These are phyloP conservation scores for Ditylenchus dipsaci DNA, from an alignment of 1,140 invertebrate species.

Conservation along the genomic window DNA sequence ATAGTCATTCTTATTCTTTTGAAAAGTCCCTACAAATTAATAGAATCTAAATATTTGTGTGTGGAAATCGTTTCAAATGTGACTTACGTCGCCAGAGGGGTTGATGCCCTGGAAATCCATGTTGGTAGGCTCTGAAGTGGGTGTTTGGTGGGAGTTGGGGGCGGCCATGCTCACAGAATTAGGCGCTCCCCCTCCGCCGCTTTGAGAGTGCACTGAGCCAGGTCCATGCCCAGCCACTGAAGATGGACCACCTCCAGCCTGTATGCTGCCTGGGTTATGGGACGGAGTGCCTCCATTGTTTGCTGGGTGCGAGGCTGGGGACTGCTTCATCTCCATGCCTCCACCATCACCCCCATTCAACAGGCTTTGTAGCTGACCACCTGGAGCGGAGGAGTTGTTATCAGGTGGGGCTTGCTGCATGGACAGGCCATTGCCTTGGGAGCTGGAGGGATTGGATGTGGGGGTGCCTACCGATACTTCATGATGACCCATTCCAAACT, in stretches of 20 bases:
- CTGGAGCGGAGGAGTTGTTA: constrained; percentile 1
- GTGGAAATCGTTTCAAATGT: no score
- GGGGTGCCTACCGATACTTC: neutral
- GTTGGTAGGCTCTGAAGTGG: neutral
- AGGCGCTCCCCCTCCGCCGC: constrained; percentile 4
- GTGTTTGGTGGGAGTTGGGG: constrained; percentile 13
- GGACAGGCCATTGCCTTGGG: neutral
- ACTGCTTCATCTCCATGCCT: constrained; percentile 33
- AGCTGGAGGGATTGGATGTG: neutral
- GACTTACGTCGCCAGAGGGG: neutral
- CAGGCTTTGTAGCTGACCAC: constrained; percentile 8
- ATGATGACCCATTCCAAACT: constrained; percentile 8
- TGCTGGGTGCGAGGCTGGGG: constrained; percentile 21
- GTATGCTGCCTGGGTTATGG: constrained; percentile 7
- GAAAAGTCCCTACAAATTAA: no score
- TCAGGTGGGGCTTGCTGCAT: constrained; percentile 6
- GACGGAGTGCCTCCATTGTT: constrained; percentile 7
- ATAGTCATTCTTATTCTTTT: no score
- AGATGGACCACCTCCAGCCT: constrained; percentile 2
- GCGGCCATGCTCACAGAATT: neutral
- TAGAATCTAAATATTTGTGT: no score
- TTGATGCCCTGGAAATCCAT: neutral
- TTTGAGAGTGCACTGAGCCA: constrained; percentile 27
- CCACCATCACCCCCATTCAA: constrained; percentile 10
- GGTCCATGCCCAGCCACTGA: constrained; percentile 8